phyloP scores from a whole-genome alignment of 2,113 vertebrate genomes.

The Eublepharis macularius region DNA sequence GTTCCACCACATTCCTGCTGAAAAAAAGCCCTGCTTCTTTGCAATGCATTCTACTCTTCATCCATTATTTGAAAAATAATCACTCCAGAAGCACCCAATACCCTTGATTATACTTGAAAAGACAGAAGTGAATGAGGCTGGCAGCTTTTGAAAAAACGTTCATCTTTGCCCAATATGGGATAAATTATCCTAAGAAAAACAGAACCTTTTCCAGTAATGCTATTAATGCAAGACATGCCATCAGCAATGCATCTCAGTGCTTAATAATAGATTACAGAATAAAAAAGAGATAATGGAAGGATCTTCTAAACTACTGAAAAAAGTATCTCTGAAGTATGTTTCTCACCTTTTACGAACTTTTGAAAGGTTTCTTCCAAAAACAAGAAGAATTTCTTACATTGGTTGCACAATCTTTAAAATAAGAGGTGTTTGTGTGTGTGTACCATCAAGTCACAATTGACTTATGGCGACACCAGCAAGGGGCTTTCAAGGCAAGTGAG shows the following conservation, averaged over 20 bases:
- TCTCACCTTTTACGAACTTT: not conserved
- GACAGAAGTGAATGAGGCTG: constrained; percentile 48
- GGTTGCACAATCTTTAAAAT: constrained; percentile 1
- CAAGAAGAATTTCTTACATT: not conserved
- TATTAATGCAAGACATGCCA: constrained; percentile 44
- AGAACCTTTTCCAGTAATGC: constrained; percentile 38
- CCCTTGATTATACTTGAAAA: constrained; percentile 34
- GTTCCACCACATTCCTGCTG: too few relatives aligned
- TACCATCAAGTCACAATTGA: too few relatives aligned
- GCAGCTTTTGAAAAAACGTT: constrained; percentile 59
- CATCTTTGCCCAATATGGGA: constrained; percentile 46
- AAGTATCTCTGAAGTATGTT: not conserved
- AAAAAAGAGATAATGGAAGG: constrained; percentile 27
- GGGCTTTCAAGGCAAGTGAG: too few relatives aligned
- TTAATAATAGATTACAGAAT: constrained; percentile 59
- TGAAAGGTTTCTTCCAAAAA: not conserved
- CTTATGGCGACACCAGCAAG: too few relatives aligned
- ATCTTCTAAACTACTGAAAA: constrained; percentile 4
- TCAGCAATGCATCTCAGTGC: constrained; percentile 31
- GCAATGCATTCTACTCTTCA: constrained; percentile 33
- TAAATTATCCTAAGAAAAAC: constrained; percentile 58
- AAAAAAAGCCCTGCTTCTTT: too few relatives aligned
- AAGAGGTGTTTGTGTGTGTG: too few relatives aligned
- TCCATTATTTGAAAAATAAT: constrained; percentile 46
- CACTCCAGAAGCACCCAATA: constrained; percentile 58